Conservation (phyloP, 1,140 invertebrate genomes). For the Macrobrachium nipponense region DNA sequence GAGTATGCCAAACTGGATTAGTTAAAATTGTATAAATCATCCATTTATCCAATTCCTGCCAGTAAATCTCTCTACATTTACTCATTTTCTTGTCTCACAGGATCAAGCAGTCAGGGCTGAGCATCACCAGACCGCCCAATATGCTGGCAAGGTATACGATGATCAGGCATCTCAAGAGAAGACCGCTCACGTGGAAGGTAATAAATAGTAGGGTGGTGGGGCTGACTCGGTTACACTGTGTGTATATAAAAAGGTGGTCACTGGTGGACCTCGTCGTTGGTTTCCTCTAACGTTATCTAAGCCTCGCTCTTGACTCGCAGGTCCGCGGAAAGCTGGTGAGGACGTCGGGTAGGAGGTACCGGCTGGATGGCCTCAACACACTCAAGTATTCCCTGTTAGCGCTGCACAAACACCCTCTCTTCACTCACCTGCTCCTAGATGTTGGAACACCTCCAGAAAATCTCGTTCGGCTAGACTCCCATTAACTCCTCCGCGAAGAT, state of each 20-base stretch:
- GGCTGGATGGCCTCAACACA: constrained; percentile 72
- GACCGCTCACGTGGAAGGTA: constrained; percentile 69
- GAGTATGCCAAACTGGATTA: background rate
- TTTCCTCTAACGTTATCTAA: background rate
- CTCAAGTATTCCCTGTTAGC: constrained; percentile 69
- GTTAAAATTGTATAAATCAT: too few species aligned
- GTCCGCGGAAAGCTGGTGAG: constrained; percentile 68
- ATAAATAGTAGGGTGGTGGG: constrained; percentile 26
- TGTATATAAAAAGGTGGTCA: too few species aligned
- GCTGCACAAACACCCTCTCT: constrained; percentile 67
- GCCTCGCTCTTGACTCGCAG: background rate
- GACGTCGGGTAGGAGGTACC: constrained; percentile 70
- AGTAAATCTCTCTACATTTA: background rate
- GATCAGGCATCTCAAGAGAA: constrained; percentile 71
- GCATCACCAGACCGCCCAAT: constrained; percentile 69
- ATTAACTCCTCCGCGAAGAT: background rate
- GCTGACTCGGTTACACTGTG: too few species aligned
- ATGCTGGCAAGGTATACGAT: constrained; percentile 72
- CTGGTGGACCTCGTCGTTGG: too few species aligned
- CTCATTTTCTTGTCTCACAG: background rate
- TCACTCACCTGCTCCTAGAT: constrained; percentile 71
- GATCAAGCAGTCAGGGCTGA: constrained; percentile 67
- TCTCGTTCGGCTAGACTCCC: constrained; percentile 57
- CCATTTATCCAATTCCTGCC: too few species aligned
- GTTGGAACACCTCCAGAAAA: constrained; percentile 69